Evolutionary conservation across 2,797 vertebrate genomes (phyloP).

Genomic region (Discoglossus pictus): DNA sequence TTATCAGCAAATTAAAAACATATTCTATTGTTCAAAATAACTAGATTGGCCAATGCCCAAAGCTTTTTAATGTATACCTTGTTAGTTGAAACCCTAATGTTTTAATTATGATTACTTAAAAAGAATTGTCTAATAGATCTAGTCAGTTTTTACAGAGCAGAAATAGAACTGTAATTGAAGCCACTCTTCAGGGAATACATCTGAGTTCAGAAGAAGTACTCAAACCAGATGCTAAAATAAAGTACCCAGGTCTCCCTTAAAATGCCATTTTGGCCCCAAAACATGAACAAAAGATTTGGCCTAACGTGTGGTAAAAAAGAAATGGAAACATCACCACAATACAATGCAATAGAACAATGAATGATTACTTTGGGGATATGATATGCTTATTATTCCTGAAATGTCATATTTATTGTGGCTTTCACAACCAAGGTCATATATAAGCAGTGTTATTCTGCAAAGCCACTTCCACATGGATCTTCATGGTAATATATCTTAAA

Average conservation of each 20-base stretch:
- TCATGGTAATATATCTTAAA: no score
- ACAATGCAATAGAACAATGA: no score
- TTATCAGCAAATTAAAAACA: background rate
- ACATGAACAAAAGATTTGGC: constrained; percentile 35
- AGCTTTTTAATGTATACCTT: background rate
- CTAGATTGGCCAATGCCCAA: no score
- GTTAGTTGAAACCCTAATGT: background rate
- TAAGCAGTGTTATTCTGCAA: no score
- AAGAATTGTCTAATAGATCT: background rate
- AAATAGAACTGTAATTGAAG: constrained; percentile 19
- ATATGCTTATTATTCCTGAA: no score
- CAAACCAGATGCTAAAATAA: constrained; percentile 40
- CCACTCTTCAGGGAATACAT: constrained; percentile 18
- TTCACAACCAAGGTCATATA: no score
- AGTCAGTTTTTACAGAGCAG: constrained; percentile 6
- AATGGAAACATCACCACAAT: constrained; percentile 39
- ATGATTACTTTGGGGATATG: no score
- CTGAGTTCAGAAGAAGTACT: background rate
- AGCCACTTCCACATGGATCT: no score
- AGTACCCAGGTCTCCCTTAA: constrained; percentile 33
- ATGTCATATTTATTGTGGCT: no score
- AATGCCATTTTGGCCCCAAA: constrained; percentile 24
- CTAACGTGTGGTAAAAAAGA: constrained; percentile 17
- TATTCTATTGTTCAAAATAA: no score
- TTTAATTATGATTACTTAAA: background rate